Conservation (phyloP, 2,113 vertebrate genomes). For the Herpetotheres cachinnans region DNA sequence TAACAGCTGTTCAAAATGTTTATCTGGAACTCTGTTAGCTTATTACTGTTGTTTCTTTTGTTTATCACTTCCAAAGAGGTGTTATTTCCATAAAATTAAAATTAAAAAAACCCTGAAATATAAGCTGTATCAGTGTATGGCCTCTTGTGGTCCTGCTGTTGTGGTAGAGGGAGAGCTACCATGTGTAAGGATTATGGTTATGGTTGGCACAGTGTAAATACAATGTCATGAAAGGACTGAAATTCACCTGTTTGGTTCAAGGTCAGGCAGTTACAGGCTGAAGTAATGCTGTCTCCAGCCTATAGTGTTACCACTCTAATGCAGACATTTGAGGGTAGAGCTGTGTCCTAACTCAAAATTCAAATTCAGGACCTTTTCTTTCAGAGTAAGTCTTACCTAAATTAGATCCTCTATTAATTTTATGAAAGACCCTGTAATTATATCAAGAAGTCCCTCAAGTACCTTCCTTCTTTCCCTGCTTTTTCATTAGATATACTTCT, state of each 20-base stretch:
- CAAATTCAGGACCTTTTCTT: not conserved
- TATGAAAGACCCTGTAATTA: not conserved
- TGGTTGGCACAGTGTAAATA: not conserved
- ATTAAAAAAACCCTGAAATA: not conserved
- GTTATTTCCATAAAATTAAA: not conserved
- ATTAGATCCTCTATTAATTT: slow-evolving; percentile 19
- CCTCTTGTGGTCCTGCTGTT: not conserved
- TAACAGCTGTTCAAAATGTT: not conserved
- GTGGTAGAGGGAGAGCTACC: not conserved
- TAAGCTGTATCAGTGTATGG: accelerated
- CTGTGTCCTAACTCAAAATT: not conserved
- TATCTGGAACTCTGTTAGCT: not conserved
- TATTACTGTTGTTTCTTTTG: not conserved
- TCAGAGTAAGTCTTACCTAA: not conserved
- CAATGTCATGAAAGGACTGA: not conserved
- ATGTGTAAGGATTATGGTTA: not conserved
- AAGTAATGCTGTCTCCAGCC: not conserved
- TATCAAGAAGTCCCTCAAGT: not conserved
- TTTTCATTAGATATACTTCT: not conserved
- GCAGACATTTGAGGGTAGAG: not conserved
- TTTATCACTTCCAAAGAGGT: not conserved
- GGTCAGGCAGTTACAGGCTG: not conserved
- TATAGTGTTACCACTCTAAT: not conserved
- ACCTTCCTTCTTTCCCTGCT: not conserved
- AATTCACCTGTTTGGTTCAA: not conserved